Conservation (phyloP, 2,113 vertebrate species). For the Hiodon tergisus region DNA sequence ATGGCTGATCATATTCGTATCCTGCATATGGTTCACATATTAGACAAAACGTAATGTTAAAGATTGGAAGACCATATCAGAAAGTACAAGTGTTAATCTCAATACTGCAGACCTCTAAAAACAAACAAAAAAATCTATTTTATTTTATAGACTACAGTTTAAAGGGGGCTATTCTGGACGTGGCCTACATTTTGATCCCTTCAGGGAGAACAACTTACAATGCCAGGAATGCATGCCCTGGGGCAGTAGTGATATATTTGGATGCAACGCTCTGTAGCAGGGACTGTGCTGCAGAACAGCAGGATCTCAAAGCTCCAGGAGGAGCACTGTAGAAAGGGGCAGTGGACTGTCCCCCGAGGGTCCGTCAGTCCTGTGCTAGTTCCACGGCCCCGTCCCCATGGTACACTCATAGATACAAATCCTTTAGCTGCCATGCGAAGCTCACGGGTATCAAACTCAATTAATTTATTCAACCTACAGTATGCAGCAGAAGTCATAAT, state of each 20-base stretch:
- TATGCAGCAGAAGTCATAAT: no score
- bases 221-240: conserved; percentile 51
- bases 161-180: conserved; percentile 35
- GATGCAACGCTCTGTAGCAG: conserved; percentile 44
- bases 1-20: no score
- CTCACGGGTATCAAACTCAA: no score
- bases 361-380: no score
- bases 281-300: conserved; percentile 2
- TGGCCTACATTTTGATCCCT: conserved; percentile 52
- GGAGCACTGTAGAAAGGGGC: not conserved
- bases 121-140: not conserved
- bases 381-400: no score
- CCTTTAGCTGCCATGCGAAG: no score
- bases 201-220: conserved; percentile 37
- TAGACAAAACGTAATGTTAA: no score
- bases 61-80: not conserved
- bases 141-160: conserved; percentile 18
- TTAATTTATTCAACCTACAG: no score
- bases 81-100: not conserved
- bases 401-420: no score
- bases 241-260: conserved; percentile 53
- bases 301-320: not conserved
- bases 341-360: no score
- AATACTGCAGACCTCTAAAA: not conserved
- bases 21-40: no score